phyloP scores from a whole-genome alignment of 2,113 vertebrate species.

The Pteruthius melanotis region DNA sequence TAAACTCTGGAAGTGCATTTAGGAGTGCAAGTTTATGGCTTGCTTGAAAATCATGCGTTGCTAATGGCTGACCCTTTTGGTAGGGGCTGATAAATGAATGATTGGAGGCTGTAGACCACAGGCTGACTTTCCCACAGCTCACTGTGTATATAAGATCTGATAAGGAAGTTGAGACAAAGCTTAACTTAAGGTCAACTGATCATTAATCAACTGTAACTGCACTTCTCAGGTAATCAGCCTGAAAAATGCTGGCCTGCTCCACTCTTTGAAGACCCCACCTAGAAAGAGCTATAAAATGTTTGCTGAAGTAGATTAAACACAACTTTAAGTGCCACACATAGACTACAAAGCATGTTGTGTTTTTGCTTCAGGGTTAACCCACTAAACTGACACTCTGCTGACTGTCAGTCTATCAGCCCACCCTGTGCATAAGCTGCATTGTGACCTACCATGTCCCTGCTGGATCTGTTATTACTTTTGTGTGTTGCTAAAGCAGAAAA shows the following conservation, averaged over 20 bases:
- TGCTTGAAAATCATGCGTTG: neutral
- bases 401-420: neutral
- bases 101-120: slow-evolving; percentile 33
- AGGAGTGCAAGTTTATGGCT: neutral
- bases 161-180: slow-evolving; percentile 59
- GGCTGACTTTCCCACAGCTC: slow-evolving; percentile 62
- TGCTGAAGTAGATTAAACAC: slow-evolving; percentile 56
- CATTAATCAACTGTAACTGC: slow-evolving; percentile 60
- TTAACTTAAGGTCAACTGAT: slow-evolving; percentile 59
- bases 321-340: slow-evolving; percentile 22
- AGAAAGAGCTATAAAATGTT: slow-evolving; percentile 58
- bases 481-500: neutral
- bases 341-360: slow-evolving; percentile 43
- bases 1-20: neutral
- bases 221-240: slow-evolving; percentile 60
- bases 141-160: slow-evolving; percentile 64
- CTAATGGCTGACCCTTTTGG: slow-evolving; percentile 34
- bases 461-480: neutral
- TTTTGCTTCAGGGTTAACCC: slow-evolving; percentile 17
- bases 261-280: slow-evolving; percentile 55
- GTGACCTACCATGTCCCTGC: neutral
- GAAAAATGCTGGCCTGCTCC: slow-evolving; percentile 32
- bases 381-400: neutral
- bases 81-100: slow-evolving; percentile 48
- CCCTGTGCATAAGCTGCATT: neutral